Percentiles rank a stretch among this genome's conserved stretches.
These are phyloP conservation scores for Chydorus sphaericus DNA, from an alignment of 2,888 invertebrate species.

Conservation along the genomic window DNA sequence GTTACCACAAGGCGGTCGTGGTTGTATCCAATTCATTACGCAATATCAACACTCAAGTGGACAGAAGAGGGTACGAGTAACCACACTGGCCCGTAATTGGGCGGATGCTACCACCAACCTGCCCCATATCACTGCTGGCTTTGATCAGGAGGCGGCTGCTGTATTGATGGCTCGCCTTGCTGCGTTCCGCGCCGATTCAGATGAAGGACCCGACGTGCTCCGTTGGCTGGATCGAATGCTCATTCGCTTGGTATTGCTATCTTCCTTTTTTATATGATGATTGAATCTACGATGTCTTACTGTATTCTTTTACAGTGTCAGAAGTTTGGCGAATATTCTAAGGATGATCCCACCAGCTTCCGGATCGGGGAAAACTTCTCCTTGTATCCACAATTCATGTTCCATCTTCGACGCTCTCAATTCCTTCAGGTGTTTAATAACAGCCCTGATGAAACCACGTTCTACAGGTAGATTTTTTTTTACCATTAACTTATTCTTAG, in stretches of 20 bases:
- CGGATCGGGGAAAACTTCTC: slow-evolving; percentile 92
- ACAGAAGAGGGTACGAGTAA: slow-evolving; percentile 84
- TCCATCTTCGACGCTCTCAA: slow-evolving; percentile 92
- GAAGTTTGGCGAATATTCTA: slow-evolving; percentile 96
- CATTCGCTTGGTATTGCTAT: slow-evolving; percentile 64
- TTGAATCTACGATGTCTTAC: slow-evolving; percentile 6
- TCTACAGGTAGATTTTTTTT: slow-evolving; percentile 58
- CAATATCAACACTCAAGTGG: slow-evolving; percentile 97
- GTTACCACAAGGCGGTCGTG: slow-evolving; percentile 87
- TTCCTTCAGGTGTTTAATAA: slow-evolving; percentile 99
- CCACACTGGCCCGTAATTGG: slow-evolving; percentile 95
- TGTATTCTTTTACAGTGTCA: slow-evolving; percentile 64
- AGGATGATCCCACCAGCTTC: slow-evolving; percentile 94
- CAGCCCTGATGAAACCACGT: slow-evolving; percentile 98
- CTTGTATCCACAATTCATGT: slow-evolving; percentile 99
- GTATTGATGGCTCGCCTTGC: slow-evolving; percentile 95
- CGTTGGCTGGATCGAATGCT: slow-evolving; percentile 98
- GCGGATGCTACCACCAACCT: slow-evolving; percentile 77
- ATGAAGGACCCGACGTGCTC: slow-evolving; percentile 85
- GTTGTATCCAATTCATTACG: slow-evolving; percentile 93
- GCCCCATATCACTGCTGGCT: slow-evolving; percentile 83
- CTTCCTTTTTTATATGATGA: background rate
- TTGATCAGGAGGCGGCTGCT: slow-evolving; percentile 96
- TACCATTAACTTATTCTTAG: background rate
- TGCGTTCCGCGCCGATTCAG: slow-evolving; percentile 85